Conservation (phyloP, 2,113 vertebrate species). For the Charina bottae region DNA sequence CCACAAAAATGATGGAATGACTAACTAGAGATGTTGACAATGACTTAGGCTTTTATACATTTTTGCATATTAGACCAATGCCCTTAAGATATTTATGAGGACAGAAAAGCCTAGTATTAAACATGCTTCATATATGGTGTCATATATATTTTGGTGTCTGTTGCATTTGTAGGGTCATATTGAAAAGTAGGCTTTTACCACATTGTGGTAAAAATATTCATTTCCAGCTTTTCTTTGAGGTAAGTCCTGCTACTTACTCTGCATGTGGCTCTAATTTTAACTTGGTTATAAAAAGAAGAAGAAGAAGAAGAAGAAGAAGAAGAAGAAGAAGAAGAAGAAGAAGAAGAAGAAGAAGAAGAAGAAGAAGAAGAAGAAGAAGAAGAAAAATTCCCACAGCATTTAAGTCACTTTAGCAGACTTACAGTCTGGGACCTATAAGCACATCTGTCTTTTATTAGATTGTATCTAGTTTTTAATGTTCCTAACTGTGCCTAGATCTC, state of each 20-base stretch:
- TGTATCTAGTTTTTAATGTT: background rate
- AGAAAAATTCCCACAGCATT: background rate
- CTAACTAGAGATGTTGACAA: slow-evolving; percentile 23
- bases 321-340: too few species aligned
- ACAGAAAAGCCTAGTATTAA: background rate
- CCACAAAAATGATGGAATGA: slow-evolving; percentile 30
- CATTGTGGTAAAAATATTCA: background rate
- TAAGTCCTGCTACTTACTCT: background rate
- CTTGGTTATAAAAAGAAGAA: background rate
- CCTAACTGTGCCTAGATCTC: background rate
- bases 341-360: background rate
- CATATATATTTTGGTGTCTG: too few species aligned
- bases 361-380: too few species aligned
- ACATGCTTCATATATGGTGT: background rate
- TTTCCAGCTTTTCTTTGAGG: background rate
- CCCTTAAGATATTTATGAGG: background rate
- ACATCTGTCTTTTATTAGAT: background rate
- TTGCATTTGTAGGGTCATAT: background rate
- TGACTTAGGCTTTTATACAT: slow-evolving; percentile 15
- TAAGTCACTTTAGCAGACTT: background rate
- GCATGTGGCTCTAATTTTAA: background rate
- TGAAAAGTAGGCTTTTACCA: background rate
- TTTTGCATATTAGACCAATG: slow-evolving; percentile 8
- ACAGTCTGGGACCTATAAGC: background rate
- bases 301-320: too few species aligned